Base-by-base conservation (phyloP, 1,140 invertebrate genomes). In the Microplitis mediator region DNA sequence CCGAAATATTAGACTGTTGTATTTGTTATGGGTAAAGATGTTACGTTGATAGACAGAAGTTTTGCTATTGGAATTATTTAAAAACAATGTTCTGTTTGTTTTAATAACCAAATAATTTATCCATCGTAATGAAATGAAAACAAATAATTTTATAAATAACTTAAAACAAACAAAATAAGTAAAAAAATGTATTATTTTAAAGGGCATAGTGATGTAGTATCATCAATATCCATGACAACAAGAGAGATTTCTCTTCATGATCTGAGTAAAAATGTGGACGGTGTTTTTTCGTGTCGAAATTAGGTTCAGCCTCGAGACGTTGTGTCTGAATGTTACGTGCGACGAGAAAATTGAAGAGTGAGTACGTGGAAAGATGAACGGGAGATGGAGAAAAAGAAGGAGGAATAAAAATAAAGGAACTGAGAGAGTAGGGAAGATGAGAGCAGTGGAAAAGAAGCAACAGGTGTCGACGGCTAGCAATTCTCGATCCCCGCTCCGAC, bases 391-490 rank as follows among this genome's bases (percentile, higher is more conserved):
- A 23, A 39, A 6, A 34, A 11, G 50, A 39, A 66, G 11, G 39
- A 36, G 9, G 68, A 66, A 58, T 32, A 36, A 35, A 68, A 67
- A 62, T 62, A 39, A 35, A 58, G 45, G 65, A 36, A 54, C n/a
- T 51, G 50, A 13, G 45, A 56, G 16, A 52, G 60, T 4, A 35
- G 76, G 75, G 76, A 69, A 77, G 77, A 76, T 31, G 51, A 68
- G 66, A 58, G n/a, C 77, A 79, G 77, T 78, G 83, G 81, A 81
- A 82, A 84, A 45, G 39, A 81, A 85, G 84, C 84, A 86, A 86
- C 82, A 85, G 84, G 83, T 85, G 84, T 78, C 80, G 79, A 83
- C 81, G 82, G 79, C 81, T 82, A 78, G 78, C 78, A 80, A 81
- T 77, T 74, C 75, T 75, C 72, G 60, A 52, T 69, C 72, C 65